These are phyloP conservation scores for Psilopogon haemacephalus DNA, from an alignment of 2,113 vertebrate genomes.

Conservation along the genomic window DNA sequence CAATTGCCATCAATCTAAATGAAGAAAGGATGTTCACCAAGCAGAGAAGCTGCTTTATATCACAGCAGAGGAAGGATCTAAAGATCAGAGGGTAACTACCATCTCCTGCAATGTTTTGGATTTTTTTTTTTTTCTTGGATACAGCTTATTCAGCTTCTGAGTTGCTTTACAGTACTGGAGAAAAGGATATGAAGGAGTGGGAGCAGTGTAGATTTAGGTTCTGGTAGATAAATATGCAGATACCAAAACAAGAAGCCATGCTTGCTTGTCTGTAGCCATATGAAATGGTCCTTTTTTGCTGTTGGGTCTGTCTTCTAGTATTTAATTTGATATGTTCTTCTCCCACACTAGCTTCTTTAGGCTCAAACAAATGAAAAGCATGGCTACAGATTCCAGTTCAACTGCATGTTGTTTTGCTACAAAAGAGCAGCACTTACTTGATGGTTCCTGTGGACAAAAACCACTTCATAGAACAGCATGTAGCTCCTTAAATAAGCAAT, in stretches of 20 bases:
- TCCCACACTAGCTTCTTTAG: background rate
- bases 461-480: background rate
- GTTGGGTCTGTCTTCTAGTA: background rate
- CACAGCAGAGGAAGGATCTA: background rate
- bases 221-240: background rate
- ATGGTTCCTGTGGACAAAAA: background rate
- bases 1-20: constrained; percentile 23
- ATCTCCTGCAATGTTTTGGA: constrained; percentile 1
- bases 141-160: constrained; percentile 6
- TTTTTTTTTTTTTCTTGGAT: background rate
- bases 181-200: background rate
- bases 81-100: constrained; percentile 51
- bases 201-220: background rate
- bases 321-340: background rate
- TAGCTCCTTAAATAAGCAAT: background rate
- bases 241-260: background rate
- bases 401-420: background rate
- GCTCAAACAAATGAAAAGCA: background rate
- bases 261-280: background rate
- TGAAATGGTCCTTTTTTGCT: background rate
- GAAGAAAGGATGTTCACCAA: background rate
- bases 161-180: background rate
- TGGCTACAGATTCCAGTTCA: background rate
- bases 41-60: constrained; percentile 23
- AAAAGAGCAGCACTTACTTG: background rate